Conservation (phyloP, 2,113 vertebrate genomes). For the Pluvianellus socialis region DNA sequence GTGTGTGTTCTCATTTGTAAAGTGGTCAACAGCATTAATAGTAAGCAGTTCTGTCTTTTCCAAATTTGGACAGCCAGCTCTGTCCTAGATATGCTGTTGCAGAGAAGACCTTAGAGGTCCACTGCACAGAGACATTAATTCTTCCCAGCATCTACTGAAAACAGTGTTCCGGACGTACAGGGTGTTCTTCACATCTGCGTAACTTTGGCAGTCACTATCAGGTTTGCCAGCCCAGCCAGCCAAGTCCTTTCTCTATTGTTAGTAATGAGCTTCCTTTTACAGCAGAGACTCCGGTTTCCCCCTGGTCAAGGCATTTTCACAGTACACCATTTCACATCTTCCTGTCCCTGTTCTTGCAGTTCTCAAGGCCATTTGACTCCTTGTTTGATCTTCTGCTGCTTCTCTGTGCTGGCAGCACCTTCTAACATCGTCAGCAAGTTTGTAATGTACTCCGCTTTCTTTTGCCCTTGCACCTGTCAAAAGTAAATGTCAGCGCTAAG, state of each 20-base stretch:
- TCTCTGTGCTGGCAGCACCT: neutral
- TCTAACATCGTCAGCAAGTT: neutral
- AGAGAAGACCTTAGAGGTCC: neutral
- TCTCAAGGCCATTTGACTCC: neutral
- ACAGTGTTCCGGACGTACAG: neutral
- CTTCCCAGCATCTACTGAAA: neutral
- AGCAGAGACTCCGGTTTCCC: neutral
- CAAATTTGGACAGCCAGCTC: neutral
- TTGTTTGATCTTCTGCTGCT: neutral
- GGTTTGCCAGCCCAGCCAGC: neutral
- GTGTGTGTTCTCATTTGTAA: neutral
- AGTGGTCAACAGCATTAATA: neutral
- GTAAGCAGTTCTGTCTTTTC: neutral
- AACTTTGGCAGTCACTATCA: neutral
- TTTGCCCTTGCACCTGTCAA: neutral
- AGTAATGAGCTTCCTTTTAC: neutral
- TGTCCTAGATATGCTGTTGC: neutral
- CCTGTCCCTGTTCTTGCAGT: neutral
- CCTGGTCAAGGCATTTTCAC: neutral
- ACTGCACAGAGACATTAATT: neutral
- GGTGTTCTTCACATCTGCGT: neutral
- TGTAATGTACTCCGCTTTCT: neutral
- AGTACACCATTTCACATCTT: neutral
- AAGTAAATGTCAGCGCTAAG: neutral
- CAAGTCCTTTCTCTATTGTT: neutral